phyloP scores from a whole-genome alignment of 2,113 vertebrate genomes.

The Xyliphius kryptos region DNA sequence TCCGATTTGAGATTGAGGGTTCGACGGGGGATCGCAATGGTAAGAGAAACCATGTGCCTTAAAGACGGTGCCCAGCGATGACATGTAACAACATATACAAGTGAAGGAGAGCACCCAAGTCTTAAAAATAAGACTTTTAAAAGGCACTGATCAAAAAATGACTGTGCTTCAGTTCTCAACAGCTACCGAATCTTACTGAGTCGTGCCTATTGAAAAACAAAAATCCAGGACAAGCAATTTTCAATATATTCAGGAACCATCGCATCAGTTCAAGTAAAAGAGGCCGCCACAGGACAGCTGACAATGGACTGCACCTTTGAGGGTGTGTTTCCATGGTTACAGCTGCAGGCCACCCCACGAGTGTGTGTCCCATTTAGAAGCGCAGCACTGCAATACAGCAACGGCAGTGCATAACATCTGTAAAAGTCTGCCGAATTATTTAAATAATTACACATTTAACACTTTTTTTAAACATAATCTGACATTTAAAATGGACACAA shows the following conservation, averaged over 20 bases:
- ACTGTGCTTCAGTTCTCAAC: background rate
- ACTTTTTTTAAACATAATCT: too few relatives aligned
- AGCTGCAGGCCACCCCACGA: slow-evolving; percentile 33
- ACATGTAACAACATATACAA: too few relatives aligned
- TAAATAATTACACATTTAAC: background rate
- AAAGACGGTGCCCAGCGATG: too few relatives aligned
- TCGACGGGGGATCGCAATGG: too few relatives aligned
- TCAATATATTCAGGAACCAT: too few relatives aligned
- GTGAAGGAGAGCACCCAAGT: too few relatives aligned
- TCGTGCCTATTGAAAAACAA: background rate
- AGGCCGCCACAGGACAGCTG: slow-evolving; percentile 59
- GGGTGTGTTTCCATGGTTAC: slow-evolving; percentile 38
- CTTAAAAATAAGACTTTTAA: too few relatives aligned
- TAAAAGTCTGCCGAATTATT: background rate
- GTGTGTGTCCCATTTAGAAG: slow-evolving; percentile 37
- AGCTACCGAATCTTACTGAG: slow-evolving; percentile 6
- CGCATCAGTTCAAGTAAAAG: background rate
- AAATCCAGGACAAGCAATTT: background rate
- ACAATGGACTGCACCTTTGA: slow-evolving; percentile 40
- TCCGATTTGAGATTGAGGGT: too few relatives aligned
- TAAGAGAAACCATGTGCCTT: too few relatives aligned
- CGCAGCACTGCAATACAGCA: slow-evolving; percentile 27
- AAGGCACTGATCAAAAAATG: too few relatives aligned
- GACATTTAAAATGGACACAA: too few relatives aligned
- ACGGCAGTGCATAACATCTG: background rate